A percentile compares a stretch with the other conserved stretches of the same genome.
Conservation (phyloP, 2,797 vertebrate species). For the Luscinia luscinia region DNA sequence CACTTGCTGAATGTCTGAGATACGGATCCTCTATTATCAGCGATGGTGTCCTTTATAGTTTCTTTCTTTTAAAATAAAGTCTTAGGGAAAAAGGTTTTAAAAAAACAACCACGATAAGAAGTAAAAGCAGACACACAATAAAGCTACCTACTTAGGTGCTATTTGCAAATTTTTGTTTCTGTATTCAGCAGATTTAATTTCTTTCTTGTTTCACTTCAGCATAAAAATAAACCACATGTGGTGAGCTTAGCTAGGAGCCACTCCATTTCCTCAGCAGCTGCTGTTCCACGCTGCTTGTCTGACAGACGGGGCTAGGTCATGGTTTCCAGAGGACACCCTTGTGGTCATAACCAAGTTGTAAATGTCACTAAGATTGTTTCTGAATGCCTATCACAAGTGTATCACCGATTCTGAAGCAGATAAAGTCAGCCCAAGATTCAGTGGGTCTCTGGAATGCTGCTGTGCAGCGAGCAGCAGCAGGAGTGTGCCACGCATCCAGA, state of each 20-base stretch:
- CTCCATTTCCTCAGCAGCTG: slow-evolving; percentile 80
- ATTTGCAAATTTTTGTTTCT: neutral
- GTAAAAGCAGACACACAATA: neutral
- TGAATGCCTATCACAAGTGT: slow-evolving; percentile 82
- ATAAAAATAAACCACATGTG: slow-evolving; percentile 49
- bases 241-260: slow-evolving; percentile 86
- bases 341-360: slow-evolving; percentile 79
- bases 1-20: neutral
- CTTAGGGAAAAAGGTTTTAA: neutral
- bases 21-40: neutral
- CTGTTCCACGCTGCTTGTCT: slow-evolving; percentile 78
- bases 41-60: neutral
- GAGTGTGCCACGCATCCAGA: slow-evolving; percentile 73
- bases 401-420: slow-evolving; percentile 79
- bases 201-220: slow-evolving; percentile 56
- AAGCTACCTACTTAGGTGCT: neutral
- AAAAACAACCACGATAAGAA: rapidly evolving
- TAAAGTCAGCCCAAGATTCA: slow-evolving; percentile 76
- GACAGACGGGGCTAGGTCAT: slow-evolving; percentile 77
- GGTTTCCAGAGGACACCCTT: slow-evolving; percentile 75
- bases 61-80: neutral
- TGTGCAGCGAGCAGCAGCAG: slow-evolving; percentile 69
- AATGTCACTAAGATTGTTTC: slow-evolving; percentile 77
- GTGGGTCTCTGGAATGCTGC: slow-evolving; percentile 70
- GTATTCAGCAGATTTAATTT: slow-evolving; percentile 34